Conservation (phyloP, 64 coral and sea anemone species). For the Trachythela sp. region DNA sequence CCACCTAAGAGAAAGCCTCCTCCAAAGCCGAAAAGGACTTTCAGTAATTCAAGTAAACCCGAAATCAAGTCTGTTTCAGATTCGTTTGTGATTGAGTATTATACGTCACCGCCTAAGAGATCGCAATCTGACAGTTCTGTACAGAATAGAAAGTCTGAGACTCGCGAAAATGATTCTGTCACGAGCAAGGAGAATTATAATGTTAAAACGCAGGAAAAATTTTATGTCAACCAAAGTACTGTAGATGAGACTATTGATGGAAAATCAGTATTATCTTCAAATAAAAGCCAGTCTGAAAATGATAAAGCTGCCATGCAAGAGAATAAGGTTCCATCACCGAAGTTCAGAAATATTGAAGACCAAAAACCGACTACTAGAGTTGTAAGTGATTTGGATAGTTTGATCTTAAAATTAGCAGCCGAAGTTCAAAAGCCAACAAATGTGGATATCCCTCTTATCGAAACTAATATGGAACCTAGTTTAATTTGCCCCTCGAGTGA, state of each 20-base stretch:
- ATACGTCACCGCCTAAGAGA: not conserved
- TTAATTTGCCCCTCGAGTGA: too few relatives aligned
- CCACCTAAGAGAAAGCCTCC: not conserved
- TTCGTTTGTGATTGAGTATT: constrained; percentile 16
- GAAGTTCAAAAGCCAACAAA: not conserved
- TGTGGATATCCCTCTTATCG: not conserved
- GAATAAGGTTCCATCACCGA: too few relatives aligned
- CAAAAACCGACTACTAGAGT: not conserved
- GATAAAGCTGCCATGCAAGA: too few relatives aligned
- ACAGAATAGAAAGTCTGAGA: not conserved
- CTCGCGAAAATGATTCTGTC: not conserved
- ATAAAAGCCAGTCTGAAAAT: too few relatives aligned
- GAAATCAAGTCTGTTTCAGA: not conserved
- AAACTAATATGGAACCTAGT: not conserved
- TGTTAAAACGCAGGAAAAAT: not conserved
- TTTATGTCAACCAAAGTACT: not conserved
- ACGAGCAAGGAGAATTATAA: not conserved
- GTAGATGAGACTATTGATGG: not conserved
- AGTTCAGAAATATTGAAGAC: not conserved
- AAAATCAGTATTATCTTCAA: not conserved
- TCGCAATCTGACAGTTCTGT: not conserved
- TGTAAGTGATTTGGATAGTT: not conserved
- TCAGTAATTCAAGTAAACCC: not conserved
- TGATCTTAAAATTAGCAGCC: not conserved
- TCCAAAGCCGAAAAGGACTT: constrained; percentile 10